Conservation (phyloP, 2,888 invertebrate genomes). For the Drosophila pseudotalamancana region DNA sequence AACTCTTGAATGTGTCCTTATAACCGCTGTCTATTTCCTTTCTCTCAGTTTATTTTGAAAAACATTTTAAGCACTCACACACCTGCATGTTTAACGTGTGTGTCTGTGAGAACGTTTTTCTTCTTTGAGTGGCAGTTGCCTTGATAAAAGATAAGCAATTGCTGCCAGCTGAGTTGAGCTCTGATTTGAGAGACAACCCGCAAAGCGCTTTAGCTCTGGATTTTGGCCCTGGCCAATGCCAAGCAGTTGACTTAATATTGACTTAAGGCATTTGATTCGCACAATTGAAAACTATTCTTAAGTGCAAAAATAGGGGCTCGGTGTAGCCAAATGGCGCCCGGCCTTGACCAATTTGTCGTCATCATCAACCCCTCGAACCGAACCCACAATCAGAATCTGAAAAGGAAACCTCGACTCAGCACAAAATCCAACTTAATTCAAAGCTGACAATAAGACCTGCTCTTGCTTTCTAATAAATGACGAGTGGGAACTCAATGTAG, state of each 20-base stretch:
- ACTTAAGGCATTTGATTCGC: conserved; percentile 49
- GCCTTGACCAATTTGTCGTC: conserved; percentile 42
- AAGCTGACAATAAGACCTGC: conserved; percentile 18
- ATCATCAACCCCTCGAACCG: not conserved
- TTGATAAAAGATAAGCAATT: conserved; percentile 63
- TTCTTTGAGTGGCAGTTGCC: conserved; percentile 50
- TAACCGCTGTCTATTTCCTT: not conserved
- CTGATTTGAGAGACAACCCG: conserved; percentile 37
- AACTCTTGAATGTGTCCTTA: not conserved
- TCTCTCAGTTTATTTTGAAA: conserved; percentile 47
- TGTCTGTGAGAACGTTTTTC: conserved; percentile 11
- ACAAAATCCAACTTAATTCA: conserved; percentile 41
- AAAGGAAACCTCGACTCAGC: conserved; percentile 15
- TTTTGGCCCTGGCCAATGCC: conserved; percentile 23
- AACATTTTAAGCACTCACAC: conserved; percentile 54
- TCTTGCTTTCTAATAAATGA: conserved; percentile 28
- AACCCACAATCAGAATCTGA: conserved; percentile 7
- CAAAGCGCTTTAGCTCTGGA: conserved; percentile 39
- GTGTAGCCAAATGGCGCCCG: conserved; percentile 15
- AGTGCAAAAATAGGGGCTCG: not conserved
- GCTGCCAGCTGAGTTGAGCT: conserved; percentile 36
- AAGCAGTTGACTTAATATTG: conserved; percentile 66
- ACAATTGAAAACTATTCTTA: conserved; percentile 64
- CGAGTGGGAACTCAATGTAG: conserved; percentile 12
- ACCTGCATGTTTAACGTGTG: conserved; percentile 21